Evolutionary conservation across 2,888 invertebrate genomes (phyloP), one percentile per base, ranked within the genome.

Genomic region (Pocota personata): DNA sequence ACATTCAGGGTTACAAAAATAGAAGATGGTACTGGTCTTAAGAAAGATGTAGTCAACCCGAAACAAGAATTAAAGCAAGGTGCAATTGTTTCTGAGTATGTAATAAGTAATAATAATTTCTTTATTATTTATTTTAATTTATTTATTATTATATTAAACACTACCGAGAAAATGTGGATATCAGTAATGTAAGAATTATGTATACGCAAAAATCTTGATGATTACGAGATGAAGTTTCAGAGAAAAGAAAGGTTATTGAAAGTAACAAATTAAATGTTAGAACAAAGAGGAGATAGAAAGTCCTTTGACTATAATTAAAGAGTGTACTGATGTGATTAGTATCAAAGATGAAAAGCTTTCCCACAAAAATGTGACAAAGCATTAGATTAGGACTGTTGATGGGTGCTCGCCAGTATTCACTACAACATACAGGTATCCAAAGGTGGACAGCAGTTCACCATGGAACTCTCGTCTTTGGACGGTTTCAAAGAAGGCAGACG

Each of bases 301-400:
- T 21, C 2, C 46, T 27, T 19, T 48, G 12, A 43, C 2, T 5
- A 52, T 50, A n/a, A 37, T n/a, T n/a, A n/a, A n/a, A 43, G n/a
- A 43, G 12, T 40, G 30, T 35, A 69, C 55, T 40, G 69, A 43
- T 27, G 16, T 69, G 16, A 55, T 55, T 30, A 69, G 69, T 52
- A 43, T 57, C 8, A 30, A 43, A 21, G 55, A 57, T 16, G 69
- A 69, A 43, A 69, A 69, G 43, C 55, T 69, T n/a, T n/a, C n/a
- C n/a, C n/a, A n/a, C n/a, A n/a, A n/a, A n/a, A n/a, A n/a, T n/a
- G n/a, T n/a, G n/a, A n/a, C n/a, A n/a, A n/a, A n/a, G n/a, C n/a
- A n/a, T n/a, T n/a, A n/a, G n/a, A n/a, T n/a, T n/a, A n/a, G n/a
- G n/a, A n/a, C n/a, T n/a, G n/a, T n/a, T n/a, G n/a, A n/a, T n/a